Evolutionary conservation across 2,113 vertebrate species (phyloP).

Genomic region (Actenoides lindsayi): DNA sequence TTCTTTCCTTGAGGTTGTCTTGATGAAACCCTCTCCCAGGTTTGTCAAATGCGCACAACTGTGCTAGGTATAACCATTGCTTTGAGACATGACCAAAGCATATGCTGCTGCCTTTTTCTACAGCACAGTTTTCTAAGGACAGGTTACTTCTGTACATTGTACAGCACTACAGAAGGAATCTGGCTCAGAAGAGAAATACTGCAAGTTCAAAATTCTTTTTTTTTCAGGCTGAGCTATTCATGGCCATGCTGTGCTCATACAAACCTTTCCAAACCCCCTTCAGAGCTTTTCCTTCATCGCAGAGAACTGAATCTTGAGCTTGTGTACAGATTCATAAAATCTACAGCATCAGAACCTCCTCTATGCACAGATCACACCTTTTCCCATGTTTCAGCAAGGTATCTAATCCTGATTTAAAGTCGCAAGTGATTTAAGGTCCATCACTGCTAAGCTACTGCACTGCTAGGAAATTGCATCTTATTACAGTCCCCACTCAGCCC

Average conservation of each 20-base stretch:
- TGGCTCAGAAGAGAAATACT: neutral
- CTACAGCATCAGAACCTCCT: neutral
- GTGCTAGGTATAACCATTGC: neutral
- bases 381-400: neutral
- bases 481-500: neutral
- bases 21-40: neutral
- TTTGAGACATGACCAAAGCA: neutral
- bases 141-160: neutral
- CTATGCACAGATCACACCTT: neutral
- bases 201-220: neutral
- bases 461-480: slow-evolving; percentile 8
- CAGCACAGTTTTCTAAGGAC: neutral
- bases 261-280: neutral
- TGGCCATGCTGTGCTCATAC: neutral
- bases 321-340: neutral
- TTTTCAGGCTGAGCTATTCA: neutral
- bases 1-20: neutral
- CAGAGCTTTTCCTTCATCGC: neutral
- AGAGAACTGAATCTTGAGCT: neutral
- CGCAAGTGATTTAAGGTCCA: neutral
- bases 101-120: neutral
- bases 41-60: neutral
- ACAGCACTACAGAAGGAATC: neutral
- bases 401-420: neutral
- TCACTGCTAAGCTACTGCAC: neutral